Evolutionary conservation across 2,888 invertebrate species (phyloP), one percentile per base, ranked within the genome.

Genomic region (Drosophila anomalata): DNA sequence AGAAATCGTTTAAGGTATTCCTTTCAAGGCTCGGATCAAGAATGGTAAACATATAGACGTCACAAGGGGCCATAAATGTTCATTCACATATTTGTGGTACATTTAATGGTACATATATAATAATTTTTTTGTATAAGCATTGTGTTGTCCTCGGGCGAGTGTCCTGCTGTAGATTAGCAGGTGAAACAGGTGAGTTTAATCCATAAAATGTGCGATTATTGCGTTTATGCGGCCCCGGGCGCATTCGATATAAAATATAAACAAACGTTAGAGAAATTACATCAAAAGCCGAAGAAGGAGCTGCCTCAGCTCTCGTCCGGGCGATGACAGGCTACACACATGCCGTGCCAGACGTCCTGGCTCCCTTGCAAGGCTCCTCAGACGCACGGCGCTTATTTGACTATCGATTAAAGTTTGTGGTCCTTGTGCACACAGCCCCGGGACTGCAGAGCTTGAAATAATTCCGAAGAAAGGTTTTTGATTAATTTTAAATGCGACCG

Each of bases 171-270:
- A 88, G 88, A 88, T 87, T 87, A 87, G 77, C 83, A 76, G 73
- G 58, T 47, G 47, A 66, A 70, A 67, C 87, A 89, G 88, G 87
- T 89, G 87, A 87, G 81, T 89, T 87, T 87, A 87, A 87, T 87
- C 87, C 87, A 86, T 85, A 89, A 87, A 88, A 89, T 87, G 79
- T 89, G 84, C 84, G 89, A 89, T 87, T 87, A 89, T 84, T 84
- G 81, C 88, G 84, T 89, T 85, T 88, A 88, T 84, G 88, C 81
- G 75, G 78, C 86, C 79, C 71, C 57, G 71, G 77, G 87, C 75
- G 66, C 73, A 78, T 86, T 76, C 77, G 55, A 86, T 79, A 83
- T 86, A 83, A 83, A 86, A 82, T 87, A 87, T 87, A 83, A 89
- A 87, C 84, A 83, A 81, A 77, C 75, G 74, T 80, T 88, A 85